These are phyloP conservation scores for Halictus ligatus DNA, from an alignment of 2,888 invertebrate genomes.

Conservation along the genomic window DNA sequence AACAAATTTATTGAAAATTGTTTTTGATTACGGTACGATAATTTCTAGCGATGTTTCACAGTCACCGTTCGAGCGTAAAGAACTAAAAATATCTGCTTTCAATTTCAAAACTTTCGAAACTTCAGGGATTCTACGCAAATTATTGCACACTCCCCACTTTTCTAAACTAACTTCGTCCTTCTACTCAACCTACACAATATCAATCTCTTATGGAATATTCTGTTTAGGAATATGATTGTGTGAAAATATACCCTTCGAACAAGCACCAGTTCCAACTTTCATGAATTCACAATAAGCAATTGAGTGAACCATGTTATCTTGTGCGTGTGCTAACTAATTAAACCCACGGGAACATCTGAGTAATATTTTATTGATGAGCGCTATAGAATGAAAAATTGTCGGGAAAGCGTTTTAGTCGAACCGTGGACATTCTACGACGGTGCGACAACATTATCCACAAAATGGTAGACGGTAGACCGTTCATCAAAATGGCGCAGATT, in stretches of 20 bases:
- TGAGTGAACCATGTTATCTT: background rate
- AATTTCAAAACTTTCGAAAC: too few species aligned
- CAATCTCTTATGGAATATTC: background rate
- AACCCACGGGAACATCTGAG: background rate
- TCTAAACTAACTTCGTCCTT: background rate
- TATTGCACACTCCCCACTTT: background rate
- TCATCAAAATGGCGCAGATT: background rate
- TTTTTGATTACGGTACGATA: background rate
- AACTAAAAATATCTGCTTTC: background rate
- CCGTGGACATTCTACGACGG: background rate
- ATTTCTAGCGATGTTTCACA: background rate
- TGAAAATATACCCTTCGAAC: background rate
- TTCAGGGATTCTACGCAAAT: background rate
- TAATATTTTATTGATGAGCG: background rate
- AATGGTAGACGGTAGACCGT: background rate
- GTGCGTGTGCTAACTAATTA: background rate
- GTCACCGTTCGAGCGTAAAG: background rate
- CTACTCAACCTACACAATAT: background rate
- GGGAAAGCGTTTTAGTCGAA: background rate
- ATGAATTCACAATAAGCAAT: background rate
- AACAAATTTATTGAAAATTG: background rate
- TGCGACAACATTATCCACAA: background rate
- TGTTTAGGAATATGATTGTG: background rate
- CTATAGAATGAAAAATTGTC: too few species aligned
- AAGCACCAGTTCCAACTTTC: background rate